Conservation (phyloP, 2,113 vertebrate species). For the Hiodon tergisus region DNA sequence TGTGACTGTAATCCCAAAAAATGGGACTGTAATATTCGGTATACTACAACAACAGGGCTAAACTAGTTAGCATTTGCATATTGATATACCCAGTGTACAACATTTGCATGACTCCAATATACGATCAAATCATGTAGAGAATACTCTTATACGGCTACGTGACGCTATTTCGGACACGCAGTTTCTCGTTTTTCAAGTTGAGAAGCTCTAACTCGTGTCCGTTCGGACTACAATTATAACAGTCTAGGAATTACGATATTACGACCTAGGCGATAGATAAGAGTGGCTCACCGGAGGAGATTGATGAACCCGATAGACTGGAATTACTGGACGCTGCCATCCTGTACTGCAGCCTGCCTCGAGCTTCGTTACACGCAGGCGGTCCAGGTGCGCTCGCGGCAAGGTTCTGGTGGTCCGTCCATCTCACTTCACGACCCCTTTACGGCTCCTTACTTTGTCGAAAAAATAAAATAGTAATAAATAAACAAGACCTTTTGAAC, state of each 20-base stretch:
- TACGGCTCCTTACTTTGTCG: background rate
- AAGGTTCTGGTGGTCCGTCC: slow-evolving; percentile 49
- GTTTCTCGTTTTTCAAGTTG: background rate
- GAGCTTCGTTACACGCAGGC: slow-evolving; percentile 53
- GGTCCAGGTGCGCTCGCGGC: slow-evolving; percentile 51
- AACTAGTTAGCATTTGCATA: too few relatives aligned
- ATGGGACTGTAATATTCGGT: background rate
- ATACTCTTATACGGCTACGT: background rate
- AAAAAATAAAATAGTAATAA: slow-evolving; percentile 5
- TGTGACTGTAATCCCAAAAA: background rate
- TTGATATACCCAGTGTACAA: too few relatives aligned
- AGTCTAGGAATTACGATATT: background rate
- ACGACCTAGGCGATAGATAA: background rate
- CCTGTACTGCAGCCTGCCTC: slow-evolving; percentile 40
- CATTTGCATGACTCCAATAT: too few relatives aligned
- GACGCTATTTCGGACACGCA: background rate
- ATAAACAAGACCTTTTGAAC: background rate
- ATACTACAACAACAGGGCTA: too few relatives aligned
- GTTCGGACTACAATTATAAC: background rate
- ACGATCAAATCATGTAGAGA: too few relatives aligned
- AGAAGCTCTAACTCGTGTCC: background rate
- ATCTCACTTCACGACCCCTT: slow-evolving; percentile 39
- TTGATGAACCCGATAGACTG: slow-evolving; percentile 90
- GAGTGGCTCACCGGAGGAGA: slow-evolving; percentile 82
- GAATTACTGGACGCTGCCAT: slow-evolving; percentile 98